Percentiles rank a stretch among this genome's conserved stretches.
Evolutionary conservation across 1,140 invertebrate genomes (phyloP).

Genomic region (Aphelenchoides fujianensis): DNA sequence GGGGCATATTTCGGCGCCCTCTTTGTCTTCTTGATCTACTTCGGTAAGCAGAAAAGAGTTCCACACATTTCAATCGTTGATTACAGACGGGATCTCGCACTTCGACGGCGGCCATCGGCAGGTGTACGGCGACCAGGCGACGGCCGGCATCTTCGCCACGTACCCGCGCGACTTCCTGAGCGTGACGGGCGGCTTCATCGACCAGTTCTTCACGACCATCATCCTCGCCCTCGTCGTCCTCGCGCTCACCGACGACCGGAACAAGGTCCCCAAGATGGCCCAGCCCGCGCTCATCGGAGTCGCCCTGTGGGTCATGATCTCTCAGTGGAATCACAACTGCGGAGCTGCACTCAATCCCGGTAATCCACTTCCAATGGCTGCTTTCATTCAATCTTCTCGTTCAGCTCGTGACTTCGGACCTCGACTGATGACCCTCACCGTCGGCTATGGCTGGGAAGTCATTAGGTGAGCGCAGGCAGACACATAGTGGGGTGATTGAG

Average conservation of each 20-base stretch:
- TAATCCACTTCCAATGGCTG: no score
- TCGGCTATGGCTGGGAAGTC: constrained; percentile 67
- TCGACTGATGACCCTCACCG: constrained; percentile 67
- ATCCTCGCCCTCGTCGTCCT: constrained; percentile 62
- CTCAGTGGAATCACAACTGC: constrained; percentile 66
- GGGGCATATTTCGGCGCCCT: constrained; percentile 66
- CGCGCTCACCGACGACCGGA: constrained; percentile 66
- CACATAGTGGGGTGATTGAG: neutral
- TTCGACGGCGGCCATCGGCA: constrained; percentile 64
- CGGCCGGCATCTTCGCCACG: constrained; percentile 69
- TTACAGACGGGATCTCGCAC: constrained; percentile 65
- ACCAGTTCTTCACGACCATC: constrained; percentile 60
- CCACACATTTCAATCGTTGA: constrained; percentile 22
- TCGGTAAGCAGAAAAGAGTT: constrained; percentile 63
- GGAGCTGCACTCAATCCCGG: constrained; percentile 69
- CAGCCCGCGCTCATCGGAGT: constrained; percentile 63
- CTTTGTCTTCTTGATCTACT: constrained; percentile 65
- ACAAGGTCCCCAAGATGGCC: constrained; percentile 64
- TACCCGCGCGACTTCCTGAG: constrained; percentile 66
- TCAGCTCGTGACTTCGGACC: constrained; percentile 69
- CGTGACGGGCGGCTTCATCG: constrained; percentile 63
- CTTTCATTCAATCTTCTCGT: no score
- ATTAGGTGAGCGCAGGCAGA: constrained; percentile 65
- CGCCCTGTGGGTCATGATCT: constrained; percentile 67
- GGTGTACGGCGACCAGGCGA: constrained; percentile 60